phyloP scores from a whole-genome alignment of 2,888 invertebrate species.

The Epirrhoe alternata region DNA sequence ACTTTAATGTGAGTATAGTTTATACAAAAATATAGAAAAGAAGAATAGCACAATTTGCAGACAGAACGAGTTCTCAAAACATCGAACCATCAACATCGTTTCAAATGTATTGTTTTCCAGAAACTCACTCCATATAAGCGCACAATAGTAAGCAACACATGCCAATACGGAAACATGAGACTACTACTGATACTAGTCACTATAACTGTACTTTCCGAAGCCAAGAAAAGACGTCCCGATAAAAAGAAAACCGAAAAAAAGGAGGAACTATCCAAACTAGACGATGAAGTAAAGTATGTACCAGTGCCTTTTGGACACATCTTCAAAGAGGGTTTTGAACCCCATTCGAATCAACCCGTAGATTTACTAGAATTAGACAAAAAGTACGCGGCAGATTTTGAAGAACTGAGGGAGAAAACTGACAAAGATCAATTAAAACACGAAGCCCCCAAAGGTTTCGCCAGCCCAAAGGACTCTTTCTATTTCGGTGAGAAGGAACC shows the following conservation, averaged over 20 bases:
- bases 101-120: constrained; percentile 8
- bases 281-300: constrained; percentile 5
- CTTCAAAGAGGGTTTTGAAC: constrained; percentile 51
- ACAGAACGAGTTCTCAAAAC: constrained; percentile 16
- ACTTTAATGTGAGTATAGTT: too few species aligned
- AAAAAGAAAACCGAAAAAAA: background rate
- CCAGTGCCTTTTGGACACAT: constrained; percentile 62
- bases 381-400: constrained; percentile 10
- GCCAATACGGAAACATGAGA: constrained; percentile 50
- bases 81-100: constrained; percentile 11
- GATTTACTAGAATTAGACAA: constrained; percentile 48
- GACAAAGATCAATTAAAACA: constrained; percentile 5
- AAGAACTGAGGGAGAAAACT: constrained; percentile 1
- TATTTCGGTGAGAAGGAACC: background rate
- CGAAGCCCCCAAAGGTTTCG: background rate
- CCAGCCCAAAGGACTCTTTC: constrained; percentile 17
- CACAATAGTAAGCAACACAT: constrained; percentile 10
- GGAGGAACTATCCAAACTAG: background rate
- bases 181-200: constrained; percentile 43
- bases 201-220: constrained; percentile 39
- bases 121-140: constrained; percentile 20
- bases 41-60: background rate
- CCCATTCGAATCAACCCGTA: constrained; percentile 46
- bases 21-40: background rate
- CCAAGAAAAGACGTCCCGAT: constrained; percentile 26